Percentiles rank a stretch among this genome's conserved stretches.
These are phyloP conservation scores for Acronicta aceris DNA, from an alignment of 2,888 invertebrate species.

Conservation along the genomic window DNA sequence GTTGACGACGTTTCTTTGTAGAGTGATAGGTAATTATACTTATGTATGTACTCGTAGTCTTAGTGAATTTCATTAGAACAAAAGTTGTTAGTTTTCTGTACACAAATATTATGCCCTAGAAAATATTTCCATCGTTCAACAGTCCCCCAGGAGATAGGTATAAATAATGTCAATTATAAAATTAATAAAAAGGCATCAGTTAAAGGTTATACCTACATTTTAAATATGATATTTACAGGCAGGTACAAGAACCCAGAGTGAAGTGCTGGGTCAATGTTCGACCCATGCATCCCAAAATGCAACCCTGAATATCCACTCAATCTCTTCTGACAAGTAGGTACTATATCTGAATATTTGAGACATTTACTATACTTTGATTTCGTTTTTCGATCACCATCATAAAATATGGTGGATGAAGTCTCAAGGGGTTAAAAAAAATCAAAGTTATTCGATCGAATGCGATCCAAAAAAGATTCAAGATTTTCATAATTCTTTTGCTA, in stretches of 20 bases:
- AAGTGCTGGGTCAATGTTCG: constrained; percentile 41
- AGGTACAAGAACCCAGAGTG: constrained; percentile 33
- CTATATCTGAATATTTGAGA: constrained; percentile 7
- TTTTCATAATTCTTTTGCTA: too few relatives aligned
- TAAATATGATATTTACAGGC: constrained; percentile 1
- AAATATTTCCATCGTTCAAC: too few relatives aligned
- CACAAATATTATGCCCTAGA: too few relatives aligned
- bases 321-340: constrained; percentile 35
- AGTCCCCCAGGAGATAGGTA: not conserved
- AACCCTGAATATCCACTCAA: constrained; percentile 13
- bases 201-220: not conserved
- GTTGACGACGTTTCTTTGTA: too few relatives aligned
- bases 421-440: too few relatives aligned
- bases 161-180: not conserved
- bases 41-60: too few relatives aligned
- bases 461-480: too few relatives aligned
- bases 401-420: too few relatives aligned
- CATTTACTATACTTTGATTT: not conserved
- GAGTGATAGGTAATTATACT: too few relatives aligned
- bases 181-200: not conserved
- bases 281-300: constrained; percentile 36
- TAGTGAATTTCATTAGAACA: too few relatives aligned
- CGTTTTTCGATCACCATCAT: not conserved
- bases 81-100: too few relatives aligned
- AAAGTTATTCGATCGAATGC: too few relatives aligned